These are phyloP conservation scores for Heliothis virescens DNA, from an alignment of 1,140 invertebrate genomes.

Conservation along the genomic window DNA sequence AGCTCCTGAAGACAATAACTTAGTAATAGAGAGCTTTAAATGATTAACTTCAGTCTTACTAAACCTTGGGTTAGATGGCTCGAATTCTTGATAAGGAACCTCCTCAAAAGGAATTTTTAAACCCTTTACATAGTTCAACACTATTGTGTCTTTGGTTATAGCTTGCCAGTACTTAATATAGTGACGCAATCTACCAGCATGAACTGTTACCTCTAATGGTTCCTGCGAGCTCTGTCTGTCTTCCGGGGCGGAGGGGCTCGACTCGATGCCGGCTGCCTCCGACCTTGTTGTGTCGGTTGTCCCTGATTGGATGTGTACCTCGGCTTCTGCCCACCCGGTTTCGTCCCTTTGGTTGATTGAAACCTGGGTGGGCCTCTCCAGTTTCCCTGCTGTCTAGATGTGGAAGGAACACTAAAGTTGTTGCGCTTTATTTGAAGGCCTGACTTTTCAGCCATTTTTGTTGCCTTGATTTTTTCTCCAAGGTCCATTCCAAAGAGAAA, in stretches of 20 bases:
- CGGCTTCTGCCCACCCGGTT: not conserved
- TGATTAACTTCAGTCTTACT: not conserved
- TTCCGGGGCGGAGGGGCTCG: not conserved
- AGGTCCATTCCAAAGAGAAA: not conserved
- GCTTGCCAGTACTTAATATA: no score
- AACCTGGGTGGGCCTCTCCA: slow-evolving; percentile 7
- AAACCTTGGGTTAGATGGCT: not conserved
- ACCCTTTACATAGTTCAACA: not conserved
- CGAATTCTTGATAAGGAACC: not conserved
- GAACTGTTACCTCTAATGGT: not conserved
- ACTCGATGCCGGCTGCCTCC: not conserved
- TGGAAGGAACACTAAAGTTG: not conserved
- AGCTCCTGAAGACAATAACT: no score
- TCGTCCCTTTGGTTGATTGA: not conserved
- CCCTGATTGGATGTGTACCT: not conserved
- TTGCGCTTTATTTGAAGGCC: not conserved
- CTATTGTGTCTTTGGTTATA: not conserved
- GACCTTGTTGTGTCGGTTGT: not conserved
- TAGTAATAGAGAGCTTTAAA: no score
- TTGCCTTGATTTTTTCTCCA: slow-evolving; percentile 1
- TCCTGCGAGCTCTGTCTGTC: not conserved
- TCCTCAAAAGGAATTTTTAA: not conserved
- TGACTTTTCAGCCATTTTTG: not conserved
- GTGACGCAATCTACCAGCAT: no score
- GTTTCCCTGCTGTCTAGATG: slow-evolving; percentile 9